Evolutionary conservation across 2,797 vertebrate species (phyloP).

Genomic region (Scolopax rusticola): DNA sequence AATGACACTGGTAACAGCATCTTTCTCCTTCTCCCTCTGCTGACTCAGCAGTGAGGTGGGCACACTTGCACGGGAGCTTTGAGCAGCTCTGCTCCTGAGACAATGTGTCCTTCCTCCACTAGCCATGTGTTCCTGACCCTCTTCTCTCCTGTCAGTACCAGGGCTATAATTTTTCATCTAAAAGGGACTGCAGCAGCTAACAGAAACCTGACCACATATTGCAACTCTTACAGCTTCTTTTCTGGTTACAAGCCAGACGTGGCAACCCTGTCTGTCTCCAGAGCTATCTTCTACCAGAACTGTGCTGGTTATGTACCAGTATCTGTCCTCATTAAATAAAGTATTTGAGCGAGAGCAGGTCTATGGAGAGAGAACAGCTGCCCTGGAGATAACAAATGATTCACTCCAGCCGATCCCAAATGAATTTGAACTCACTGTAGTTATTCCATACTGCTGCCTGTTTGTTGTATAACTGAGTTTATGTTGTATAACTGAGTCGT

Average conservation of each 20-base stretch:
- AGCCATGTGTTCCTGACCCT: background rate
- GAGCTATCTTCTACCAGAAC: background rate
- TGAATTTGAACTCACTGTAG: background rate
- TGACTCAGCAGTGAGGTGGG: background rate
- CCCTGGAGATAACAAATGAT: conserved; percentile 41
- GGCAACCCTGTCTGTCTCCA: background rate
- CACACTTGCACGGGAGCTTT: background rate
- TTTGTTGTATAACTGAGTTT: conserved; percentile 46
- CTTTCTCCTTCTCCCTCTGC: background rate
- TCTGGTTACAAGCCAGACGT: background rate
- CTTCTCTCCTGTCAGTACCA: background rate
- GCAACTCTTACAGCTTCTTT: background rate
- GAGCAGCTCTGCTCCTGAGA: background rate
- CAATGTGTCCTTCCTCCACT: background rate
- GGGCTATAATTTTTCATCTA: background rate
- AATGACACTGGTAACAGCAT: background rate
- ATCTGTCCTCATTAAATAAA: conserved; percentile 23
- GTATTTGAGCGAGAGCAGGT: background rate
- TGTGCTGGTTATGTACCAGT: background rate
- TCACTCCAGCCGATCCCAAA: conserved; percentile 15
- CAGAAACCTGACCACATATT: background rate
- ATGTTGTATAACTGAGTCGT: background rate
- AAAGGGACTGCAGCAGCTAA: background rate
- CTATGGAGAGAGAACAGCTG: background rate
- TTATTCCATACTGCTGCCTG: conserved; percentile 20